phyloP scores from a whole-genome alignment of 2,888 invertebrate genomes.

The Apodemia zela region DNA sequence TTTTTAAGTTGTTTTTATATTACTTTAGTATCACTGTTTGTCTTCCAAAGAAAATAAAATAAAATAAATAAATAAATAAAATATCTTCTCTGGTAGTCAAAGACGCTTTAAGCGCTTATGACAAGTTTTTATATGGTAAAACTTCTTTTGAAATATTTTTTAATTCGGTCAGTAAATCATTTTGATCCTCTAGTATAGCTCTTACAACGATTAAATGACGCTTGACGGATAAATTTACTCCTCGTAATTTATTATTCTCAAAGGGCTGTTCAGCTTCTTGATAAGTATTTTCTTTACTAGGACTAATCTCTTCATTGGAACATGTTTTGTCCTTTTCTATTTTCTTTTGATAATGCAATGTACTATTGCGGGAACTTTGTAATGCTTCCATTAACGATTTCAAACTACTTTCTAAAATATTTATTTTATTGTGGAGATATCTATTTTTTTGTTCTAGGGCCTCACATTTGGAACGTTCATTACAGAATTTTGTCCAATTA shows the following conservation, averaged over 20 bases:
- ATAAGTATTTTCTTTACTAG: background rate
- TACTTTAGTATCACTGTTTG: no score
- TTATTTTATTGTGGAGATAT: constrained; percentile 49
- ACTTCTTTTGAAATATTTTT: constrained; percentile 20
- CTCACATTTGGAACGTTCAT: constrained; percentile 34
- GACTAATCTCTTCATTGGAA: background rate
- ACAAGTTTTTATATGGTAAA: background rate
- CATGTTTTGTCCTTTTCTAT: background rate
- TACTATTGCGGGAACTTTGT: constrained; percentile 22
- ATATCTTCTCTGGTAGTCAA: no score
- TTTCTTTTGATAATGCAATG: background rate
- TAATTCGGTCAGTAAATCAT: constrained; percentile 18
- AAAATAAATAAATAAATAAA: no score
- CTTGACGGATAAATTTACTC: background rate
- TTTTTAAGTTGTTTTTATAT: no score
- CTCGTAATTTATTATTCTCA: background rate
- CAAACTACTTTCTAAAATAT: constrained; percentile 45
- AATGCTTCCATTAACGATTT: constrained; percentile 40
- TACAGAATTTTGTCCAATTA: constrained; percentile 44
- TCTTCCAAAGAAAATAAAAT: no score
- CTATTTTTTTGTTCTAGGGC: constrained; percentile 48
- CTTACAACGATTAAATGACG: constrained; percentile 17
- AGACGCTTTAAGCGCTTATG: no score
- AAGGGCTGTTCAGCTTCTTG: background rate
- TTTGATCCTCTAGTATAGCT: constrained; percentile 17